Conservation (phyloP, 2,113 vertebrate species). For the Xiphorhynchus elegans region DNA sequence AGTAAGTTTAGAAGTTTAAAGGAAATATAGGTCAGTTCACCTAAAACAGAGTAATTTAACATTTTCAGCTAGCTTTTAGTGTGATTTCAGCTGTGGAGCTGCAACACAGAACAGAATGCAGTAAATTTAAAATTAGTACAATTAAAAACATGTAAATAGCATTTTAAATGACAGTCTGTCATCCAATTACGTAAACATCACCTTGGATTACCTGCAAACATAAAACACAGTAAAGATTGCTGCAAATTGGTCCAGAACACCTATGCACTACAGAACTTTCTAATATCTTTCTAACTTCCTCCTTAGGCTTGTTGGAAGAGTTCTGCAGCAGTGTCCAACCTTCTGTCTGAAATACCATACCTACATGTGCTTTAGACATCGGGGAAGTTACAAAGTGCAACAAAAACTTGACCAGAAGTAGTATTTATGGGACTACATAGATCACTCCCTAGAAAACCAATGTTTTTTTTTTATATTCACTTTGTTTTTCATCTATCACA, state of each 20-base stretch:
- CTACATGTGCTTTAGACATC: not conserved
- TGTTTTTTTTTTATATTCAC: not conserved
- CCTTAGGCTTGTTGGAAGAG: not conserved
- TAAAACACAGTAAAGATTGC: fast-evolving
- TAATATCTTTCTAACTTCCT: not conserved
- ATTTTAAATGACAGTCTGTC: not conserved
- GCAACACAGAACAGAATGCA: not conserved
- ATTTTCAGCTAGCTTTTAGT: not conserved
- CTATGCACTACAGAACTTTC: not conserved
- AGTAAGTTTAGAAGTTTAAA: not conserved
- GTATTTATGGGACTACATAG: not conserved
- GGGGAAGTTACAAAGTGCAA: fast-evolving
- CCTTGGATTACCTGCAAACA: not conserved
- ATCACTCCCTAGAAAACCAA: not conserved
- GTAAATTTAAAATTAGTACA: not conserved
- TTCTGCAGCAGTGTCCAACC: not conserved
- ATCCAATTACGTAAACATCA: not conserved
- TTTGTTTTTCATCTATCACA: not conserved
- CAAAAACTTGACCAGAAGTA: not conserved
- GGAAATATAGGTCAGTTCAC: not conserved
- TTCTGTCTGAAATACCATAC: not conserved
- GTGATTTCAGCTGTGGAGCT: not conserved
- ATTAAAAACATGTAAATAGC: not conserved
- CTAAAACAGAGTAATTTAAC: not conserved
- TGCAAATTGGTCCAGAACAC: not conserved